Conservation (phyloP, 2,888 invertebrate species). For the Cerastis leucographa region DNA sequence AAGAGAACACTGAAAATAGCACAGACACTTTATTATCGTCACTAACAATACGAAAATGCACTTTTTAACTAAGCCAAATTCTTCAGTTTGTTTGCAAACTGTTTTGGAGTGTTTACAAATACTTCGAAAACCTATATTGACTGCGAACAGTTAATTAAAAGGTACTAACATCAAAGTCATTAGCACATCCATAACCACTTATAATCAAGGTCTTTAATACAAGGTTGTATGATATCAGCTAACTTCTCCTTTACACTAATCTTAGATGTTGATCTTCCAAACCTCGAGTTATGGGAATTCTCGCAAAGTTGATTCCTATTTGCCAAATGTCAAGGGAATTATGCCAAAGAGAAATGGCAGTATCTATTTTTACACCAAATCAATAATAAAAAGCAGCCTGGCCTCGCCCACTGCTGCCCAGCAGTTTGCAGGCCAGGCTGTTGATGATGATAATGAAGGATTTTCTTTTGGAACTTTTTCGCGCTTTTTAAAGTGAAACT, state of each 20-base stretch:
- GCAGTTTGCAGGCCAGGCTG: no score
- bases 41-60: neutral
- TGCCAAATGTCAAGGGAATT: neutral
- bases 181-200: slow-evolving; percentile 26
- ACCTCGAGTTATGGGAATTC: neutral
- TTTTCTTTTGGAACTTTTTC: no score
- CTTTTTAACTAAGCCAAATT: neutral
- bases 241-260: slow-evolving; percentile 18
- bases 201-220: slow-evolving; percentile 41
- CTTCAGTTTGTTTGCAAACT: neutral
- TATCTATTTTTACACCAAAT: no score
- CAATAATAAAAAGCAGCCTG: neutral
- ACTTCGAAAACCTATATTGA: slow-evolving; percentile 1
- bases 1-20: neutral
- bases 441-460: no score
- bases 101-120: slow-evolving; percentile 8
- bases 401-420: neutral
- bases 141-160: slow-evolving; percentile 36
- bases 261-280: neutral
- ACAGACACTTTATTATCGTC: no score
- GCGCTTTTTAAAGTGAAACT: no score
- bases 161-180: slow-evolving; percentile 14
- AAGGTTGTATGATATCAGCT: slow-evolving; percentile 27
- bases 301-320: neutral
- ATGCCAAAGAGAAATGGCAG: neutral